A percentile compares a stretch with the other conserved stretches of the same genome.
Evolutionary conservation across 92 coral and sea anemone species (phyloP).

Genomic region (Palythoa grandiflora): DNA sequence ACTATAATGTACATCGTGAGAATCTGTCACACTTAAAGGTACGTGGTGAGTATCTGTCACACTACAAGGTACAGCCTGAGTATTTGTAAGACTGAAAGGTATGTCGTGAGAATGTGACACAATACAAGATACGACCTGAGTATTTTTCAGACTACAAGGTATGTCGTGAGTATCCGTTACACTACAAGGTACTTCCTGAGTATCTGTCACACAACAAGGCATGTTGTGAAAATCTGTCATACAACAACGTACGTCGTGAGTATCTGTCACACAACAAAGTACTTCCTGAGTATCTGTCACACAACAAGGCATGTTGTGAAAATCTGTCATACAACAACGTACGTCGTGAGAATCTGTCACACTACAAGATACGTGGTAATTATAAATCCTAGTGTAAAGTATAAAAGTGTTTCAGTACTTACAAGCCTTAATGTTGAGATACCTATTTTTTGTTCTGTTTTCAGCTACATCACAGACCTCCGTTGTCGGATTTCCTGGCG

Average conservation of each 20-base stretch:
- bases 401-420: slow-evolving; percentile 28
- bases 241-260: not conserved
- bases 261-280: not conserved
- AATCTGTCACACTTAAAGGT: not conserved
- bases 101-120: not conserved
- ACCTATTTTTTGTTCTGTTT: slow-evolving; percentile 72
- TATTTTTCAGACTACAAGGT: not conserved
- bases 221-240: not conserved
- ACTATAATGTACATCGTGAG: not conserved
- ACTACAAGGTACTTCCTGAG: not conserved
- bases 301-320: not conserved
- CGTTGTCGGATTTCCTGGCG: slow-evolving; percentile 51
- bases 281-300: not conserved
- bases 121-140: not conserved
- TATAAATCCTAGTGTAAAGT: not conserved
- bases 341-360: not conserved
- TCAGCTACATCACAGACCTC: slow-evolving; percentile 33
- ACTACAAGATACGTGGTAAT: not conserved
- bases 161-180: not conserved
- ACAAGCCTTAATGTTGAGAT: slow-evolving; percentile 81
- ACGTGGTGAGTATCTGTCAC: not conserved
- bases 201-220: too few species aligned
- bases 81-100: not conserved
- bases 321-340: not conserved
- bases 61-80: not conserved